Evolutionary conservation across 2,113 vertebrate genomes (phyloP), one percentile per base, ranked within the genome.

Genomic region (Sylvietta virens): DNA sequence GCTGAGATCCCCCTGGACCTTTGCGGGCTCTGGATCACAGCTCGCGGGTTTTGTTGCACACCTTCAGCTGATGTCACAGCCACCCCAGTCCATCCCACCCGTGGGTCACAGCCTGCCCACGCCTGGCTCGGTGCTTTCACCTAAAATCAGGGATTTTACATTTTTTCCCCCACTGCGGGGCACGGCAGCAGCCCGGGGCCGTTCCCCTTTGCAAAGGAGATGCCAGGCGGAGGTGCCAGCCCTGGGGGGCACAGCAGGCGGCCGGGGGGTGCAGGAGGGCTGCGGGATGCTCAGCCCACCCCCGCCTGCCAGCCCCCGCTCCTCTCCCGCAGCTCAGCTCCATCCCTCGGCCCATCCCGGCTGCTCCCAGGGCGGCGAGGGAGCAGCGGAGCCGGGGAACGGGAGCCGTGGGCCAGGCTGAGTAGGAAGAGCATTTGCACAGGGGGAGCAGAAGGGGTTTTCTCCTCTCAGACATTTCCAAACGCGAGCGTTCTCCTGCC

Each of bases 261-360:
- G 47, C 56, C 11, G 30, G 10, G 27, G 30, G 54, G 6, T 9
- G 35, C 35, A 11, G 62, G 62, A 13, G 22, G 70, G 71, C 40
- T 24, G 56, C 17, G 12, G 71, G 76, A 6, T 19, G 57, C 90
- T 72, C 67, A 67, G n/a, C 77, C 31, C 89, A 45, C 19, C 45
- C 81, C 3, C 1, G 0, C 1, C 5, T 35, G 16, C 6, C 10
- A 0, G 4, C 21, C 31, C 33, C 31, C 4, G 40, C 69, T 22
- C 22, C 47, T 66, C 20, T 44, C 40, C 42, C 1, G 0, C 58
- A 24, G 15, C 1, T 62, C 2, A 2, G 13, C 66, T 26, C n/a
- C n/a, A n/a, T n/a, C n/a, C n/a, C 1, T 58, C 2, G 1, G 13
- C 67, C 21, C 42, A 9, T 37, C 11, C 48, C 11, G 1, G 1